Base-by-base conservation (phyloP, 2,888 invertebrate species). In the Crepidodera aurea region DNA sequence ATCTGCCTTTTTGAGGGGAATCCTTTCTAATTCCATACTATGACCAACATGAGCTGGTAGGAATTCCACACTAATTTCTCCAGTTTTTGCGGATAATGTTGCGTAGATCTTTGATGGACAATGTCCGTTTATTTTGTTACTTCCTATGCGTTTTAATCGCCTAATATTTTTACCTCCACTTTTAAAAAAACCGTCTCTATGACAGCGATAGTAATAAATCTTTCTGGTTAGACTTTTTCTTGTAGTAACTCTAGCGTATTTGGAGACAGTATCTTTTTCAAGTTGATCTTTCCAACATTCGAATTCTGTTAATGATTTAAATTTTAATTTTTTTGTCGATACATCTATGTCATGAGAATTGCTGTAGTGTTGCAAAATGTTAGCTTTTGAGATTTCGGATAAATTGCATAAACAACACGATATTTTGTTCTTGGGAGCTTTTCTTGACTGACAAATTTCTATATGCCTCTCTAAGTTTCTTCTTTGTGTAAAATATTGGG, bases 11-110 rank as follows among this genome's bases (percentile, higher is more conserved):
- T 67, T 67, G n/a, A 75, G 55, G 27, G 53, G 51, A 40, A 75
- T 55, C 40, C 66, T 67, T 42, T 48, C 64, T 13, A 75, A 55
- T 42, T 73, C 74, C 40, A 48, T 62, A 3, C 54, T 64, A 59
- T 75, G 74, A 6, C 74, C 75, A 8, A 74, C 66, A 58, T 75
- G 74, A 0, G 64, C 67, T 19, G 58, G 51, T 12, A 65, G 5
- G 54, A 66, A 72, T 10, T 53, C 42, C 0, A 71, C 65, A 16
- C 22, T 8, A 1, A 58, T 50, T 16, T 57, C 55, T 0, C 64
- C 60, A 40, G 65, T 60, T 18, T 62, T 51, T 2, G 56, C 58
- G 12, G 42, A 53, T 16, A 68, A 60, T 29, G 62, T 66, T 6
- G 70, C 50, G 51, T 56, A 54, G 1, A 71, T 70, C 29, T 60